A percentile compares a stretch with the other conserved stretches of the same genome.
phyloP scores from a whole-genome alignment of 2,113 vertebrate species.

The Takifugu flavidus region DNA sequence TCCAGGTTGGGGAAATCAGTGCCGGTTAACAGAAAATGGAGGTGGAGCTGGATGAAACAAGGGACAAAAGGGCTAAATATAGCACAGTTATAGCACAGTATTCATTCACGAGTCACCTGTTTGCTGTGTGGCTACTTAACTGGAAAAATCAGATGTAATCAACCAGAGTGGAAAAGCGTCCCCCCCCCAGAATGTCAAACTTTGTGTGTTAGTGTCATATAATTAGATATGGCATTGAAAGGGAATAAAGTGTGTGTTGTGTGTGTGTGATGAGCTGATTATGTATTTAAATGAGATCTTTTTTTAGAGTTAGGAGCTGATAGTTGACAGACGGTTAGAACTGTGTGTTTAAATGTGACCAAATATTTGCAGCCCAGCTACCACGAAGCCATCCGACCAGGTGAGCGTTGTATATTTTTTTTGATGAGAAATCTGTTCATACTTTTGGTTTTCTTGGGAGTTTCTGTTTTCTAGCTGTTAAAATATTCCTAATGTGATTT shows the following conservation, averaged over 20 bases:
- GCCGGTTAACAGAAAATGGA: too few relatives aligned
- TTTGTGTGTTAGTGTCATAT: not conserved
- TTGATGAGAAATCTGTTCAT: slow-evolving; percentile 19
- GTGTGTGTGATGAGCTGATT: slow-evolving; percentile 2
- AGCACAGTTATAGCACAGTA: too few relatives aligned
- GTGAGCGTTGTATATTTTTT: slow-evolving; percentile 25
- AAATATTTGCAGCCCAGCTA: slow-evolving; percentile 29
- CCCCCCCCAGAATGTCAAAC: slow-evolving; percentile 12
- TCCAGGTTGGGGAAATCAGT: too few relatives aligned
- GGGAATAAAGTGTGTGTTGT: not conserved
- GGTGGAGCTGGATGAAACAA: too few relatives aligned
- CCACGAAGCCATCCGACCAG: slow-evolving; percentile 19
- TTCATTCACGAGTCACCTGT: too few relatives aligned
- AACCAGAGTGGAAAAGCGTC: not conserved
- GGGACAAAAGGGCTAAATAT: too few relatives aligned
- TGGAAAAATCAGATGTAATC: not conserved
- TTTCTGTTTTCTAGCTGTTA: slow-evolving; percentile 18
- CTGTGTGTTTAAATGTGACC: slow-evolving; percentile 43
- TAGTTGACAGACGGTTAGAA: slow-evolving; percentile 1
- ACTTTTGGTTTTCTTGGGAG: slow-evolving; percentile 19
- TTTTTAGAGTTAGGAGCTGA: slow-evolving; percentile 12
- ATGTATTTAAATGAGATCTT: slow-evolving; percentile 20
- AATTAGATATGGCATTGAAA: slow-evolving; percentile 9
- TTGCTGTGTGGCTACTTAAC: too few relatives aligned
- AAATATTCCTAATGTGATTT: slow-evolving; percentile 26